Evolutionary conservation across 1,140 invertebrate genomes (phyloP).

Genomic region (Forficula auricularia): DNA sequence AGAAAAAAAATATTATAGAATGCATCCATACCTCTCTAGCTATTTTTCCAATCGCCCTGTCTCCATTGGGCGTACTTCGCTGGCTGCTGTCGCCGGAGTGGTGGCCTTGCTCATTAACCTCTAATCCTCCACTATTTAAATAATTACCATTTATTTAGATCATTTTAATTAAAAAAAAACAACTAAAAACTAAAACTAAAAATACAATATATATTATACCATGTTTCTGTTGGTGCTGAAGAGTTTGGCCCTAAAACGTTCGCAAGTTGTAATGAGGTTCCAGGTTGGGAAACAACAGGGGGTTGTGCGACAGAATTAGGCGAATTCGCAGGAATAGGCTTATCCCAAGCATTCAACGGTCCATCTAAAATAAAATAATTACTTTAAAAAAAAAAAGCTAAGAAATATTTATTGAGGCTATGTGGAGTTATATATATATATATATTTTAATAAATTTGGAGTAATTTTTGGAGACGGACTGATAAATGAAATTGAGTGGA

Average conservation of each 20-base stretch:
- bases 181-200: neutral
- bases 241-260: neutral
- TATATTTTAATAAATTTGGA: neutral
- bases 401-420: neutral
- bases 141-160: neutral
- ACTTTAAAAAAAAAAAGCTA: neutral
- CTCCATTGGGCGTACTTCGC: constrained; percentile 31
- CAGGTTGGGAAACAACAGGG: constrained; percentile 20
- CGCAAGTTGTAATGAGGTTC: constrained; percentile 2
- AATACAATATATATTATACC: neutral
- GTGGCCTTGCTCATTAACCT: constrained; percentile 15
- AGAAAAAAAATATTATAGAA: neutral
- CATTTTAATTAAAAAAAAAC: neutral
- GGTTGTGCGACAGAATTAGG: constrained; percentile 16
- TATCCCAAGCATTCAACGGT: constrained; percentile 70
- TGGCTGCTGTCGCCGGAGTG: constrained; percentile 31
- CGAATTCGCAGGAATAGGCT: constrained; percentile 47
- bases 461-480: neutral
- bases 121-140: constrained; percentile 12
- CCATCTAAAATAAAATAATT: constrained; percentile 13
- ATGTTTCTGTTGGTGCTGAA: neutral
- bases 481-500: neutral
- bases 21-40: constrained; percentile 14
- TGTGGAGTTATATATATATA: neutral
- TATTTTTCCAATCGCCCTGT: constrained; percentile 23